A percentile compares a stretch with the other conserved stretches of the same genome.
Evolutionary conservation across 2,888 invertebrate species (phyloP).

Genomic region (Laspeyria flexula): DNA sequence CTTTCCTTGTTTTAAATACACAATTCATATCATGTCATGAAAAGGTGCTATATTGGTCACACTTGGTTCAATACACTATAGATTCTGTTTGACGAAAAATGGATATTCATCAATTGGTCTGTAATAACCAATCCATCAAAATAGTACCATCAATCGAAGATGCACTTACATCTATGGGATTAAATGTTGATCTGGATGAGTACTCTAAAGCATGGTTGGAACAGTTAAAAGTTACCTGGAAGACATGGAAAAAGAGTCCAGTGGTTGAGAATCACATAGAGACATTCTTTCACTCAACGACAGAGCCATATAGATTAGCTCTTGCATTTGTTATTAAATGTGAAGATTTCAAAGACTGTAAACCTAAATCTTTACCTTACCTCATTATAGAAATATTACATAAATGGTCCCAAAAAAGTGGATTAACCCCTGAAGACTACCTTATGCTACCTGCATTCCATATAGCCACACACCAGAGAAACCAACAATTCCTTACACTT

Average conservation of each 20-base stretch:
- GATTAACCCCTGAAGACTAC: constrained; percentile 72
- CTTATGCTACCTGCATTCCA: constrained; percentile 91
- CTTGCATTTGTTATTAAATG: constrained; percentile 87
- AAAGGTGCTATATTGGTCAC: too few relatives aligned
- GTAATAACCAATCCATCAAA: constrained; percentile 74
- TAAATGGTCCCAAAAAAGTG: constrained; percentile 74
- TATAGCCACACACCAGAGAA: constrained; percentile 89
- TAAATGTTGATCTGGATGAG: constrained; percentile 76
- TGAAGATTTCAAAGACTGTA: constrained; percentile 87
- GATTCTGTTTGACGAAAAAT: constrained; percentile 35
- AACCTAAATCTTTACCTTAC: constrained; percentile 87
- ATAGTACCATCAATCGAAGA: constrained; percentile 81
- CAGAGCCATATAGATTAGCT: constrained; percentile 87
- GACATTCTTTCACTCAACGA: constrained; percentile 76
- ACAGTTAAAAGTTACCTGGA: constrained; percentile 75
- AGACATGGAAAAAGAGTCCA: constrained; percentile 85
- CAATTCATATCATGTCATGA: too few relatives aligned
- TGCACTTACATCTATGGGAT: constrained; percentile 64
- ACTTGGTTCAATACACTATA: not conserved
- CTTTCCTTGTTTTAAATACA: too few relatives aligned
- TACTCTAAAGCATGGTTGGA: constrained; percentile 69
- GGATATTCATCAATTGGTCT: constrained; percentile 63
- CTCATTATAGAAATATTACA: constrained; percentile 87
- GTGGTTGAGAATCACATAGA: constrained; percentile 78
- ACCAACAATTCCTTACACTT: constrained; percentile 87